Base-by-base conservation (phyloP, 2,888 invertebrate genomes). In the Junonia oenone region DNA sequence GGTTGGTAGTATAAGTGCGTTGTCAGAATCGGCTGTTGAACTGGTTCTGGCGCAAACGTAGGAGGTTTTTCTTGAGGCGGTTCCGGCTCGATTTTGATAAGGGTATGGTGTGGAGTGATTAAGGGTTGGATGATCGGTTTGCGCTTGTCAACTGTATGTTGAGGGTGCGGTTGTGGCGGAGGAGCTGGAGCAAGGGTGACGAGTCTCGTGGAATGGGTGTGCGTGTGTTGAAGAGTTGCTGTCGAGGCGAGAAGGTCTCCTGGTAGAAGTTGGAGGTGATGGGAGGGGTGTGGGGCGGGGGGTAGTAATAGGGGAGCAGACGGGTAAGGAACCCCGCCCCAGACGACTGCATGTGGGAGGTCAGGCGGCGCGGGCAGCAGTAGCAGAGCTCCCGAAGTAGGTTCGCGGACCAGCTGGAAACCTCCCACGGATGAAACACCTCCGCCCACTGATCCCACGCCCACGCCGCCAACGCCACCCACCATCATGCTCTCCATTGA, bases 331-430 rank as follows among this genome's bases (percentile, higher is more conserved):
- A 94, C 92, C 68, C 94, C 93, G 35, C 95, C 94, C 95, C 95
- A 95, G 15, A 95, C 93, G 43, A 95, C 93, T 0, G 95, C 92
- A 75, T 94, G 94, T 63, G 94, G 94, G 62, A 94, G 86, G 71
- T 94, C 94, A 2, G 81, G 93, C 45, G 95, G 92, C 33, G 95
- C 92, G 45, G 96, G 96, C 67, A 96, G 91, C 62, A 96, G 93
- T 63, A 96, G 92, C 59, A 96, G 91, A 67, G 96, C 96, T 45
- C 97, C 97, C 2, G 95, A 95, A 17, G 94, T 92, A 27, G 97
- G 95, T 78, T 97, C 97, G 62, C 97, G 93, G 49, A 96, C 95
- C 72, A 97, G 91, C 84, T 97, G 97, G 83, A 95, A 95, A 56
- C 97, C 97, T 57, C 95, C 93, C 56, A 95, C 74, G 90, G 94